Evolutionary conservation across 2,888 invertebrate genomes (phyloP), one percentile per base, ranked within the genome.

Genomic region (Belgica antarctica): DNA sequence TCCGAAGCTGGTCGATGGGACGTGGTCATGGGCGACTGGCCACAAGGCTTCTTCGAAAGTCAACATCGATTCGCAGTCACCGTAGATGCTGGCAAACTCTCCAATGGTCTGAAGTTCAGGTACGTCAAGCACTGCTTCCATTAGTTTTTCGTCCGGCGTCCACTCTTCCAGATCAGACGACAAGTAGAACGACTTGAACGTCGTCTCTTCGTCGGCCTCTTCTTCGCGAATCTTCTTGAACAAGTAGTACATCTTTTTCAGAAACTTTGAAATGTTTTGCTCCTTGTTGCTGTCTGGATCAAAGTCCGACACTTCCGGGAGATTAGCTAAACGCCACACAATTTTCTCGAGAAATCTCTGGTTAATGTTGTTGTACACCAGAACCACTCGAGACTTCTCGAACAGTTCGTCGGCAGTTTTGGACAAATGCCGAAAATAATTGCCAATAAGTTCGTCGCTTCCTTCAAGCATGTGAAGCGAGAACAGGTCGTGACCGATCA

Each of bases 1-100:
- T 19, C 72, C 71, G 71, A 77, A 78, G 17, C 77, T 74, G 7
- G 74, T 72, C 1, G 74, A 52, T 1, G 78, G 78, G 1, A 74
- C 72, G 69, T 75, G 77, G 19, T 76, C 77, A 36, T 76, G 75
- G 70, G 74, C 74, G 15, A 76, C 73, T 47, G 78, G 78, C 78
- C 78, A 78, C 70, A 74, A 73, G 3, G 72, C 57, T 1, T 75
- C 72, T 2, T 77, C 76, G 36, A 77, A 77, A 63, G 77, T 77
- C 5, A 72, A 41, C 47, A 52, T 59, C 10, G 71, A 63, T n/a
- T 57, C 69, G 62, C 71, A 25, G 12, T 47, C 28, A 15, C 71
- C 65, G 52, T 61, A 71, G 52, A 71, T 61, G 7, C 17, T 15
- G 1, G 59, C 47, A 41, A 66, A 72, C 27, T 71, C 61, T 1